Evolutionary conservation across 2,797 vertebrate species (phyloP), one percentile per base, ranked within the genome.

Genomic region (Phataginus tetradactyla): DNA sequence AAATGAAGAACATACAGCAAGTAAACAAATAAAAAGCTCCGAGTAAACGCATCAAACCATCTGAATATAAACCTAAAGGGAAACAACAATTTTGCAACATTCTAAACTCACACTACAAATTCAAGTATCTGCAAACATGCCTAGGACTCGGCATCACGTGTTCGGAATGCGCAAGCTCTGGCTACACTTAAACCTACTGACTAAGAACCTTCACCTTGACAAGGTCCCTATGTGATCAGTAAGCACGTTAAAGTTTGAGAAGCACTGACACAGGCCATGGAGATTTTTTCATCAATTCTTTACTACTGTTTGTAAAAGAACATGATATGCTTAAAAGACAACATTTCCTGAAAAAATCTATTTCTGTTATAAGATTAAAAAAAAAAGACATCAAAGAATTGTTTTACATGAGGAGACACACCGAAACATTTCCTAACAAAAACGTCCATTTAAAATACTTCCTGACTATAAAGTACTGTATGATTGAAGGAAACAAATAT

Each of bases 1-100:
- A 86, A 85, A 93, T 66, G 75, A 94, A 93, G 32, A 89, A 42
- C 21, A 77, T 34, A 79, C 4, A 63, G 55, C n/a, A 90, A 79
- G n/a, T 61, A 71, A 83, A 55, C 13, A 59, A 69, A 72, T 9
- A 39, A 57, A 79, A 79, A 77, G n/a, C 42, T 91, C 42, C 87
- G 27, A 55, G 27, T 77, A 92, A 78, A 86, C 39, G 84, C n/a
- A 80, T 45, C 21, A 55, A 79, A 75, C 6, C 39, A 86, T 25
- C 25, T 49, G 90, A 92, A 80, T 59, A 75, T 4, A 89, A 86
- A 87, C 34, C 53, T 84, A 79, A 92, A 94, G 14, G 17, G 45
- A 83, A 95, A 53, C 68, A 91, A 85, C 5, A 79, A 14, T 71
- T 81, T 80, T 51, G 13, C 8, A 29, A 75, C 68, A 89, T 63